Evolutionary conservation across 2,888 invertebrate genomes (phyloP).

Genomic region (Agrilus biguttatus): DNA sequence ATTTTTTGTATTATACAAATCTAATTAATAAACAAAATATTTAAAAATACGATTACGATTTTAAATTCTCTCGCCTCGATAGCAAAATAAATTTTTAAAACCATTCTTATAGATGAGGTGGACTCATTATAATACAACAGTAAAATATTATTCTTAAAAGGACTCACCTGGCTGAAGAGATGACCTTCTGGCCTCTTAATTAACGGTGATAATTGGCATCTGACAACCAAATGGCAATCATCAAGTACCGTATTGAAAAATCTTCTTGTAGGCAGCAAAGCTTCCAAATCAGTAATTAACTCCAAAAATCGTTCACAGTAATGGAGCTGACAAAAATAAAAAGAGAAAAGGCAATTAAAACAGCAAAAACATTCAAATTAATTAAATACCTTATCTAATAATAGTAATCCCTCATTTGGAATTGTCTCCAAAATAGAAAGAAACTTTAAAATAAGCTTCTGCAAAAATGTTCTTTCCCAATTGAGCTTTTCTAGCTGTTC

Average conservation of each 20-base stretch:
- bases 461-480: constrained; percentile 82
- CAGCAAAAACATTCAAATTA: constrained; percentile 1
- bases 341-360: background rate
- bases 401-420: constrained; percentile 44
- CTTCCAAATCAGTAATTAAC: constrained; percentile 90
- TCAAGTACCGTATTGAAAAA: constrained; percentile 96
- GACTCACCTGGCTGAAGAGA: constrained; percentile 77
- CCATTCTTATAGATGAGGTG: no score
- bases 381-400: constrained; percentile 39
- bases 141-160: constrained; percentile 9
- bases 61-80: no score
- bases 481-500: constrained; percentile 46
- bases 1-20: no score
- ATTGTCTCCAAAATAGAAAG: constrained; percentile 66
- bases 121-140: no score
- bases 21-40: no score
- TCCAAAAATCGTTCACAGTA: constrained; percentile 95
- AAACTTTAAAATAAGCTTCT: constrained; percentile 75
- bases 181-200: constrained; percentile 67
- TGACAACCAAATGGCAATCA: constrained; percentile 84
- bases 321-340: constrained; percentile 34
- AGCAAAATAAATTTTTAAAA: no score
- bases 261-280: constrained; percentile 83
- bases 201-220: constrained; percentile 71
- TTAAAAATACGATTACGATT: no score